Base-by-base conservation (phyloP, 2,113 vertebrate species). In the Gavialis gangeticus region DNA sequence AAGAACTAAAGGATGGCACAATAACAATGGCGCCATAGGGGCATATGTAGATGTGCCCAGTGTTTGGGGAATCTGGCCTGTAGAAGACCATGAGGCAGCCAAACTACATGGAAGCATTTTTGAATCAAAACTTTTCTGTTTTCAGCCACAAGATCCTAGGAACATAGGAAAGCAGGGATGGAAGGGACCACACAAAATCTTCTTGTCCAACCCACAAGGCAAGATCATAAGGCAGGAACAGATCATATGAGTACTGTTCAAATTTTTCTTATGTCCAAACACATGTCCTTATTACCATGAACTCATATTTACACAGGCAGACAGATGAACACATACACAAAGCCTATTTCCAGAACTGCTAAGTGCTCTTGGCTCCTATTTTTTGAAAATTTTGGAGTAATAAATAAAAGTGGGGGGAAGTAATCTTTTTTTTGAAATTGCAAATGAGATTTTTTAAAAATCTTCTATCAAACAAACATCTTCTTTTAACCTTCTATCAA, bases 351-450 rank as follows among this genome's bases (percentile, higher is more conserved):
- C 84, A 93, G 80, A 73, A 60, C 64, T 69, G 77, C 30, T 79
- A 46, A 78, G 89, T 27, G 34, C n/a, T 85, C 77, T 16, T 81
- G 60, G 79, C 37, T 89, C 64, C 46, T 22, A 21, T 60, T 91
- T 54, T 76, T 92, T 82, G 57, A 25, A 69, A 89, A 75, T 10
- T 0, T 1, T 69, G 57, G 64, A 79, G 37, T 82, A 64, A 67
- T 87, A 78, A 85, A 75, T 76, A 92, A 5, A 25, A 93, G 15
- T 9, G 59, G 82, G 90, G 83, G 30, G 46, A 46, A 77, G 5
- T 54, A 30, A 7, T 15, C 21, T 87, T 94, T 93, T 69, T 79
- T 95, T 95, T 95, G 94, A 95, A 96, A 25, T 94, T 63, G 55
- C 57, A 95, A 84, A 86, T 89, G 84, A 77, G 7, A 64, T 46